These are phyloP conservation scores for Steinernema carpocapsae DNA, from an alignment of 2,888 invertebrate genomes.

Conservation along the genomic window DNA sequence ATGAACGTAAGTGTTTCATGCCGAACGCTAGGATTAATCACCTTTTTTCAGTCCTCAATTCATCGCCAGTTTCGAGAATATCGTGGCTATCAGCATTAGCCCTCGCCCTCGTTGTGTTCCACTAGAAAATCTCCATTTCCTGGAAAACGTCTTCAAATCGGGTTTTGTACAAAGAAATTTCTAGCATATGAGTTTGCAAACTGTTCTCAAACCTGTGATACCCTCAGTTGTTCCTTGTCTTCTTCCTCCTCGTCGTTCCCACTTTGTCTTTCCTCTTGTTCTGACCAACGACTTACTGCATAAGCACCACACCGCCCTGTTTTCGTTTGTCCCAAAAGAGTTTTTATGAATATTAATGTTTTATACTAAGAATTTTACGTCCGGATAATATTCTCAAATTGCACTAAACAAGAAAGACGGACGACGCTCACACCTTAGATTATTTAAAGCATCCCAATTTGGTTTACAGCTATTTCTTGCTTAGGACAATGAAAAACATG, in stretches of 20 bases:
- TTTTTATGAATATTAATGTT: conserved; percentile 7
- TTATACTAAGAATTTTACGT: neutral
- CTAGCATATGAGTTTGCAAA: conserved; percentile 6
- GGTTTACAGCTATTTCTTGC: neutral
- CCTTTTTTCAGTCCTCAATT: neutral
- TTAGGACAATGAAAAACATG: no score
- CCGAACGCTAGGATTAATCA: neutral
- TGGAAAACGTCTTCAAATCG: neutral
- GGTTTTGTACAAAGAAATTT: conserved; percentile 27
- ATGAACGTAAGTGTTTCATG: neutral
- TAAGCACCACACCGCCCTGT: conserved; percentile 4
- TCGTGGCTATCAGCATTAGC: neutral
- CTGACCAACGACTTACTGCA: neutral
- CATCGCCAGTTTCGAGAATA: neutral
- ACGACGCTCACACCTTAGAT: no score
- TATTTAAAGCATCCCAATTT: neutral
- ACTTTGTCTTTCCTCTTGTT: conserved; percentile 22
- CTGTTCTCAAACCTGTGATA: conserved; percentile 33
- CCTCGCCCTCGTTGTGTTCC: neutral
- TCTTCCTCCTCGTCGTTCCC: neutral
- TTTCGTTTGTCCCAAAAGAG: neutral
- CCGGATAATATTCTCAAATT: no score
- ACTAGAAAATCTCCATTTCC: neutral
- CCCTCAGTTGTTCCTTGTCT: neutral
- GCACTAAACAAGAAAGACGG: no score